Evolutionary conservation across 2,888 invertebrate species (phyloP), one percentile per base, ranked within the genome.

Genomic region (Drosophila melanosoma): DNA sequence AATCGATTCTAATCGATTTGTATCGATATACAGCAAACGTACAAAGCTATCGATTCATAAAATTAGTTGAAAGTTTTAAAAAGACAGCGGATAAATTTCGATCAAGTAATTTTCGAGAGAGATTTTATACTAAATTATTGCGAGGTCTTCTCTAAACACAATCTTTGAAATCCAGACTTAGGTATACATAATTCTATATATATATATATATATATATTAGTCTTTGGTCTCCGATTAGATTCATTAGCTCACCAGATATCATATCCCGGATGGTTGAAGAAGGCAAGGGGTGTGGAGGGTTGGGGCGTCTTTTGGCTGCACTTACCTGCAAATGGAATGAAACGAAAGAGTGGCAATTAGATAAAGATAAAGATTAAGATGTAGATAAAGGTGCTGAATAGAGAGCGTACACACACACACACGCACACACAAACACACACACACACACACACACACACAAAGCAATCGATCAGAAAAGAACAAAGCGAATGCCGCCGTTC

Each of bases 391-490:
- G 59, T 60, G 66, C 32, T 59, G 58, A 61, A 65, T 35, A 45
- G 36, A 42, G 40, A 56, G 36, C 26, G 26, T 1, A 49, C 35
- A 60, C 35, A 42, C n/a, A 33, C 6, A 32, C 20, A 32, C 29
- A 20, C 29, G 20, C 29, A 32, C 20, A 48, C 4, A 53, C 17
- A 61, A n/a, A 23, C 20, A 32, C 23, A 32, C 17, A 52, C 11
- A 56, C 10, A 59, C 8, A 49, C 15, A 40, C 5, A 40, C 32
- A 35, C 33, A 62, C 42, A 66, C 42, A 49, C 73, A 74, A 64
- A 71, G 60, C 87, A 83, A 84, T 83, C 82, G 72, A 83, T 86
- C 86, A 75, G 26, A 69, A 59, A 60, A 75, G 74, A 78, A 80
- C 86, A 88, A 88, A 86, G 79, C 73, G 51, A 69, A 71, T 66